Percentiles rank a stretch among this genome's conserved stretches.
Conservation (phyloP, 2,113 vertebrate species). For the Chlorodrepanis virens region DNA sequence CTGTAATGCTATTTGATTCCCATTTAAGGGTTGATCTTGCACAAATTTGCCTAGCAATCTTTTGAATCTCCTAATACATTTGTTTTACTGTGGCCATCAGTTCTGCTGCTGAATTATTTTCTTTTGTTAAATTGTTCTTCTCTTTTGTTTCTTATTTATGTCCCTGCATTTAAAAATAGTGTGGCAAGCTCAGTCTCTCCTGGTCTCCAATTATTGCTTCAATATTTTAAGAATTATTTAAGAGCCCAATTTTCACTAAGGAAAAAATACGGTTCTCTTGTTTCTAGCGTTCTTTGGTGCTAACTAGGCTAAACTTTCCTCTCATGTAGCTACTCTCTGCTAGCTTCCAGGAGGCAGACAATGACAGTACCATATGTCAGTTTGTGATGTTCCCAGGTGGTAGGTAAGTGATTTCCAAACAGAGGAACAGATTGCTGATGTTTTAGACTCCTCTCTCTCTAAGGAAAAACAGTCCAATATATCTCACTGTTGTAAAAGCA, state of each 20-base stretch:
- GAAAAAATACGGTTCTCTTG: background rate
- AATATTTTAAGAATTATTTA: background rate
- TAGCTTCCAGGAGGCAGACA: constrained; percentile 6
- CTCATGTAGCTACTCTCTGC: background rate
- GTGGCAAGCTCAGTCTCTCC: background rate
- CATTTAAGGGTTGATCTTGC: background rate
- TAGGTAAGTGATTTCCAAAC: constrained; percentile 14
- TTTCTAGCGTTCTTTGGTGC: background rate
- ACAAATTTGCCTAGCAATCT: background rate
- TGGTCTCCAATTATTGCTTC: background rate
- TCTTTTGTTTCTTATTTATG: background rate
- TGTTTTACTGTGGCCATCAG: background rate
- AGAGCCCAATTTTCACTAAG: background rate
- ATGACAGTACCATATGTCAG: constrained; percentile 27
- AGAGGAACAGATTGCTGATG: constrained; percentile 15
- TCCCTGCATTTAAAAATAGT: background rate
- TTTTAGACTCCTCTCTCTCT: background rate
- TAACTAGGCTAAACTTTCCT: background rate
- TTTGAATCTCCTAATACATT: background rate
- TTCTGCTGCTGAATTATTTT: background rate
- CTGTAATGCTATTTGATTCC: background rate
- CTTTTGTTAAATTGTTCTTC: background rate
- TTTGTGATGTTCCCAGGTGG: background rate
- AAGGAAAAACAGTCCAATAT: background rate
- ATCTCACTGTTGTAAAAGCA: background rate